Conservation (phyloP, 2,113 vertebrate species). For the Bufo gargarizans region DNA sequence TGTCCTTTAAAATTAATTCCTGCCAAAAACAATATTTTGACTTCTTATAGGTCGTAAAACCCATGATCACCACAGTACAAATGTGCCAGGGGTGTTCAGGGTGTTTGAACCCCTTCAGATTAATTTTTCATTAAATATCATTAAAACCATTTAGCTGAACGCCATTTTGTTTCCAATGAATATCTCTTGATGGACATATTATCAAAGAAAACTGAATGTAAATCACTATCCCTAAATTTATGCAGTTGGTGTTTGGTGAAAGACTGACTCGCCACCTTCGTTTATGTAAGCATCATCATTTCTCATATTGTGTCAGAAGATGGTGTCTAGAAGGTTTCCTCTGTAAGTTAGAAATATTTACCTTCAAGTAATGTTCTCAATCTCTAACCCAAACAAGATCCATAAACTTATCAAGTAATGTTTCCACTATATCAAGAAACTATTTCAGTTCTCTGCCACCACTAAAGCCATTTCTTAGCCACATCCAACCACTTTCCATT, state of each 20-base stretch:
- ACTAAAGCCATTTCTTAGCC: not conserved
- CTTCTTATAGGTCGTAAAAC: not conserved
- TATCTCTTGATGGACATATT: not conserved
- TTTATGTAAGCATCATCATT: not conserved
- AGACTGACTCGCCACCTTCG: not conserved
- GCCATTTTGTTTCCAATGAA: not conserved
- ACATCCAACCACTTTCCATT: not conserved
- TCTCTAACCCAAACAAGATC: not conserved
- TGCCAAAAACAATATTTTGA: too few species aligned
- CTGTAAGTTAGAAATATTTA: not conserved
- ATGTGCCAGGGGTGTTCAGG: not conserved
- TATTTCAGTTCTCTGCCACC: not conserved
- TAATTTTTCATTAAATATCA: too few species aligned
- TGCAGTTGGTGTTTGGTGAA: not conserved
- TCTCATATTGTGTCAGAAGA: not conserved
- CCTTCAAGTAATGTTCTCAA: not conserved
- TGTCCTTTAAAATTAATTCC: not conserved
- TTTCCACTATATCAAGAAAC: not conserved
- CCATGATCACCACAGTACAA: not conserved
- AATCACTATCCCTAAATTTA: not conserved
- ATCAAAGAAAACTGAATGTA: not conserved
- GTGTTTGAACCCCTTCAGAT: too few species aligned
- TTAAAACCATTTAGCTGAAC: not conserved
- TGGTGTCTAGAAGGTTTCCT: not conserved
- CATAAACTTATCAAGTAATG: not conserved